Evolutionary conservation across 2,888 invertebrate species (phyloP).

Genomic region (Tenthredo notha): DNA sequence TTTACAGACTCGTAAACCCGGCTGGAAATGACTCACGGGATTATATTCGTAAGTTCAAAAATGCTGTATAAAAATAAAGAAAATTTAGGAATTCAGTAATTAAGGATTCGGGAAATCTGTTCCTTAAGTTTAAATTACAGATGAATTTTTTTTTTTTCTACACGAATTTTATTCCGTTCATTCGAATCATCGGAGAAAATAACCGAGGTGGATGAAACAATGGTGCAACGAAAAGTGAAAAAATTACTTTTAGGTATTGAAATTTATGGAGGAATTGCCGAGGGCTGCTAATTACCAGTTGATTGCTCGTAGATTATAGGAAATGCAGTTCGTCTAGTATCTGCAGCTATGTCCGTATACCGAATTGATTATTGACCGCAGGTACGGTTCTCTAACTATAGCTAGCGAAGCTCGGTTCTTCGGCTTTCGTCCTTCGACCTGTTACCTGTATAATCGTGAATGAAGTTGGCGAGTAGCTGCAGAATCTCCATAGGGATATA

Average conservation of each 20-base stretch:
- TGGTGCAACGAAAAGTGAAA: background rate
- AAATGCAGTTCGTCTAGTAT: constrained; percentile 69
- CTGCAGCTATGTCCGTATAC: constrained; percentile 61
- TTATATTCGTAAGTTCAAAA: background rate
- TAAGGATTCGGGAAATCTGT: background rate
- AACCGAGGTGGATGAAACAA: background rate
- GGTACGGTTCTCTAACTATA: background rate
- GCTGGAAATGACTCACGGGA: background rate
- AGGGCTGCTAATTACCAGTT: constrained; percentile 67
- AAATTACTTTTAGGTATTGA: background rate
- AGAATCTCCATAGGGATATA: background rate
- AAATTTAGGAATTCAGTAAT: background rate
- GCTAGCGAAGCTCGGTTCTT: background rate
- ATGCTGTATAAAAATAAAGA: background rate
- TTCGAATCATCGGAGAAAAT: background rate
- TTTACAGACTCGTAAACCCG: background rate
- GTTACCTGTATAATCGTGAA: background rate
- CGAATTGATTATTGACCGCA: constrained; percentile 67
- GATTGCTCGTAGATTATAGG: constrained; percentile 73
- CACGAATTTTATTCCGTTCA: background rate
- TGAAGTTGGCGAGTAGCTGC: constrained; percentile 23
- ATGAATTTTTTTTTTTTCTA: background rate
- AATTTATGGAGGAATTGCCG: background rate
- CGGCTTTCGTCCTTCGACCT: background rate
- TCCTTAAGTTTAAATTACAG: background rate